These are phyloP conservation scores for Helicoverpa zea DNA, from an alignment of 1,140 invertebrate species.

Conservation along the genomic window DNA sequence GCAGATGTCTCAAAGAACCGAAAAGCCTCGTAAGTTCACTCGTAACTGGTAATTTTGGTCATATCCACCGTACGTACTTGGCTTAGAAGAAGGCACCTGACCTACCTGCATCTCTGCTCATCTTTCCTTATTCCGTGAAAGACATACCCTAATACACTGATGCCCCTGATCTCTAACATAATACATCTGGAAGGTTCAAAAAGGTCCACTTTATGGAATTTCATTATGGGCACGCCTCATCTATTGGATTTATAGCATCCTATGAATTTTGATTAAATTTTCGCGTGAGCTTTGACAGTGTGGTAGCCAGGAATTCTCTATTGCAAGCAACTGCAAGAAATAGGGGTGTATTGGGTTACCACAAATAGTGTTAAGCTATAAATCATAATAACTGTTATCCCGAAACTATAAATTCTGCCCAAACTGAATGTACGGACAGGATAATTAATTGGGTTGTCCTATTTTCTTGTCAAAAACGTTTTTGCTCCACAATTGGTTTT, in stretches of 20 bases:
- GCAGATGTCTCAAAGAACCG: too few relatives aligned
- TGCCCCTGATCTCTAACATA: slow-evolving; percentile 35
- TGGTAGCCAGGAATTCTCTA: slow-evolving; percentile 2
- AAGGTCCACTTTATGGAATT: slow-evolving; percentile 47
- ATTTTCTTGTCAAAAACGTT: too few relatives aligned
- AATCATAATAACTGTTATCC: neutral
- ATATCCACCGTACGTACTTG: too few relatives aligned
- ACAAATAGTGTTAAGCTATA: neutral
- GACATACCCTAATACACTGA: slow-evolving; percentile 15
- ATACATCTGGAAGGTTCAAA: slow-evolving; percentile 34
- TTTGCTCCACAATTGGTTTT: too few relatives aligned
- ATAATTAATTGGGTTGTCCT: too few relatives aligned
- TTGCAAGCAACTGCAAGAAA: neutral
- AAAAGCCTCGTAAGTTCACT: too few relatives aligned
- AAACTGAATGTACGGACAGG: neutral
- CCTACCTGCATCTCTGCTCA: neutral
- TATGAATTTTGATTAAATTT: slow-evolving; percentile 50
- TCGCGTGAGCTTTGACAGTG: slow-evolving; percentile 12
- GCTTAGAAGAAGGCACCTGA: too few relatives aligned
- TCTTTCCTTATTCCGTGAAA: neutral
- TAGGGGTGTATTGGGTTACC: neutral
- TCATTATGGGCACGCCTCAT: slow-evolving; percentile 36
- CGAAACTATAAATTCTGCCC: neutral
- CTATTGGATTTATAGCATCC: slow-evolving; percentile 40
- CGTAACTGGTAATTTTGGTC: too few relatives aligned